Conservation (phyloP, 2,888 invertebrate species). For the Drosophila austrosaltans region DNA sequence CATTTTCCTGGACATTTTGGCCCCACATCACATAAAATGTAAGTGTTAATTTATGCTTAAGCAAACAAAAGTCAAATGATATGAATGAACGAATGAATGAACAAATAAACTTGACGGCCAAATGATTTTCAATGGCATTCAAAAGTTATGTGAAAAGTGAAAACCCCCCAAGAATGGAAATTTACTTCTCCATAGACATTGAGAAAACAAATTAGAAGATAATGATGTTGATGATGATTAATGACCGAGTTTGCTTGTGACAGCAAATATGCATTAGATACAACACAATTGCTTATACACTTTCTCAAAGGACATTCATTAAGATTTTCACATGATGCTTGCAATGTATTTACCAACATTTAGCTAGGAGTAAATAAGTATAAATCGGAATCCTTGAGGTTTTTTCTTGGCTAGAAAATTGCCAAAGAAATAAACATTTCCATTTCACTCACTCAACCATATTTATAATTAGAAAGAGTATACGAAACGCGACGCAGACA, state of each 20-base stretch:
- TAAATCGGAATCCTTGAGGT: no score
- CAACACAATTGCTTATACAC: not conserved
- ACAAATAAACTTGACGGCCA: conserved; percentile 42
- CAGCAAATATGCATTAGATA: conserved; percentile 28
- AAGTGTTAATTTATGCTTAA: conserved; percentile 75
- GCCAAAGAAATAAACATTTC: no score
- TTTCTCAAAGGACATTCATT: not conserved
- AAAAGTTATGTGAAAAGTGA: conserved; percentile 39
- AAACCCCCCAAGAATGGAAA: conserved; percentile 22
- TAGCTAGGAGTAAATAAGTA: no score
- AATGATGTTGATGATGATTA: conserved; percentile 25
- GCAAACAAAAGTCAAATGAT: conserved; percentile 22
- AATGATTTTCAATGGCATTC: conserved; percentile 40
- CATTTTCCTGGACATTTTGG: conserved; percentile 40
- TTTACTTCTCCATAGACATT: conserved; percentile 13
- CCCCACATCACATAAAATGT: conserved; percentile 57
- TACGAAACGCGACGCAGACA: not conserved
- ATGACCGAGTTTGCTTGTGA: conserved; percentile 25
- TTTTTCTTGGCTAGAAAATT: no score
- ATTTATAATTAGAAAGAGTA: not conserved
- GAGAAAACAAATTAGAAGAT: conserved; percentile 36
- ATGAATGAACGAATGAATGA: conserved; percentile 27
- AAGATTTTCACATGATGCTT: not conserved
- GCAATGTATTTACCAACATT: no score
- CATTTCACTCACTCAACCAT: no score